Evolutionary conservation across 1,140 invertebrate genomes (phyloP).

Genomic region (Drosophila eugracilis): DNA sequence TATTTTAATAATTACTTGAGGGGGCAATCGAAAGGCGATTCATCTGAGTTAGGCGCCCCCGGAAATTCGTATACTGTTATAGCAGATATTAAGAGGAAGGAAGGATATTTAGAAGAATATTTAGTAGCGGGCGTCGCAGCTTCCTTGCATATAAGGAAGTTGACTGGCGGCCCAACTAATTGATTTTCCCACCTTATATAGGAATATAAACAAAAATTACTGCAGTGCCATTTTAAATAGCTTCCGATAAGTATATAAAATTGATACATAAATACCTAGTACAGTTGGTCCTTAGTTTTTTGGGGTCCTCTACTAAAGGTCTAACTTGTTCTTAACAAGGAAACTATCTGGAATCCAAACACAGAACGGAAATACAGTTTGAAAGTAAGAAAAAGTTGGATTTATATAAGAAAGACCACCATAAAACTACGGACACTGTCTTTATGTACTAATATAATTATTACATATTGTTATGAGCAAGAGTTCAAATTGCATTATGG

Average conservation of each 20-base stretch:
- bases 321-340: not conserved
- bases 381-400: not conserved
- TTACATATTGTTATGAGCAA: constrained; percentile 79
- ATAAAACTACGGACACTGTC: constrained; percentile 17
- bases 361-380: not conserved
- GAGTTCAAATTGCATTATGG: constrained; percentile 79
- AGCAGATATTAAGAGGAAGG: constrained; percentile 17
- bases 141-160: not conserved
- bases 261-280: constrained; percentile 62
- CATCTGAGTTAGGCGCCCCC: constrained; percentile 24
- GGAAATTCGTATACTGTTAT: constrained; percentile 48
- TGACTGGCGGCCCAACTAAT: constrained; percentile 61
- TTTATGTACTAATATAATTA: constrained; percentile 70
- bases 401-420: not conserved
- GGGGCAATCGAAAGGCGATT: constrained; percentile 28
- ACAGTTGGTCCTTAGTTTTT: constrained; percentile 34
- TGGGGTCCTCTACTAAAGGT: not conserved
- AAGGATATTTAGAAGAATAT: constrained; percentile 49
- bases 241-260: constrained; percentile 80
- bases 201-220: constrained; percentile 79
- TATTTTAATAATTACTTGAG: constrained; percentile 72
- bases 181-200: constrained; percentile 85
- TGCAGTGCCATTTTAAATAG: constrained; percentile 85
- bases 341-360: too few relatives aligned
- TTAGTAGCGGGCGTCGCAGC: constrained; percentile 26